Conservation (phyloP, 2,113 vertebrate genomes). For the Argyrosomus japonicus region DNA sequence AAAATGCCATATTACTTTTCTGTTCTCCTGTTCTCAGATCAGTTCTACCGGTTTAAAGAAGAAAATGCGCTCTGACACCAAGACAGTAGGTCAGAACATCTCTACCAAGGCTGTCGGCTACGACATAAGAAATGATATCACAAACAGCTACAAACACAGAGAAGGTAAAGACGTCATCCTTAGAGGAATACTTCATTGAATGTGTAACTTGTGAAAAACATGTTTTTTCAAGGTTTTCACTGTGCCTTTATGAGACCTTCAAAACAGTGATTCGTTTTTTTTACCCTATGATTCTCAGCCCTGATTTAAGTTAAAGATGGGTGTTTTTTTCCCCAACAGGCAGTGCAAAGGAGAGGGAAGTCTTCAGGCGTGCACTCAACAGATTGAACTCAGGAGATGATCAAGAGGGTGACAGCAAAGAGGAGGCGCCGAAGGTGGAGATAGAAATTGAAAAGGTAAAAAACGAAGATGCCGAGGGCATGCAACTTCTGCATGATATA, state of each 20-base stretch:
- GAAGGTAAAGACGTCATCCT: conserved; percentile 1
- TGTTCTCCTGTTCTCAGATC: not conserved
- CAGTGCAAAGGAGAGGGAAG: not conserved
- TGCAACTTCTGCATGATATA: not conserved
- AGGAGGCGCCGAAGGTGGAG: not conserved
- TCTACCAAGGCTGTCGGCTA: not conserved
- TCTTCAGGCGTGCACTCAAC: not conserved
- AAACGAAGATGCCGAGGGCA: not conserved
- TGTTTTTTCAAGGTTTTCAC: not conserved
- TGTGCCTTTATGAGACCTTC: not conserved
- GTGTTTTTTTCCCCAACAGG: not conserved
- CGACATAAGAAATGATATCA: not conserved
- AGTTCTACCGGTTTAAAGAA: not conserved
- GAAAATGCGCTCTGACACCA: conserved; percentile 5
- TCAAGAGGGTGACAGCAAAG: not conserved
- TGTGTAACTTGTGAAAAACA: not conserved
- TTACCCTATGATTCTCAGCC: not conserved
- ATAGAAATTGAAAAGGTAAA: conserved; percentile 6
- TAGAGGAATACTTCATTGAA: not conserved
- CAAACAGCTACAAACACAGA: not conserved
- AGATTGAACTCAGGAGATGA: not conserved
- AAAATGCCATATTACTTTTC: not conserved
- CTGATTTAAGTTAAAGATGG: not conserved
- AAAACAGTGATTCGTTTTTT: not conserved
- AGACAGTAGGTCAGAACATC: not conserved